phyloP scores from a whole-genome alignment of 2,888 invertebrate species.

The Calameuta pallipes region DNA sequence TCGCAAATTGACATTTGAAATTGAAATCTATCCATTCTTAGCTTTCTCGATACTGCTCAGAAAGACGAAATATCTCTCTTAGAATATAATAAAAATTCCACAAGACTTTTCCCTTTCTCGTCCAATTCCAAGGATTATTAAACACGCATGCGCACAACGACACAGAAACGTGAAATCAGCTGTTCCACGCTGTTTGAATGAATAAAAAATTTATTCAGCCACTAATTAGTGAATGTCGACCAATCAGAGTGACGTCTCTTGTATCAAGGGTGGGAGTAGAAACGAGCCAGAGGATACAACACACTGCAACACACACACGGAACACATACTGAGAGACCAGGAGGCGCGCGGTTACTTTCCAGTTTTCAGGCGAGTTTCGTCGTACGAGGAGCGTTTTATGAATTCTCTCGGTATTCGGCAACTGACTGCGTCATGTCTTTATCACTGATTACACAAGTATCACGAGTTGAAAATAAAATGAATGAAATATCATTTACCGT shows the following conservation, averaged over 20 bases:
- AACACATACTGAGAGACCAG: conserved; percentile 24
- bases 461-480: not conserved
- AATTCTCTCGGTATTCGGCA: not conserved
- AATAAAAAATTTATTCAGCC: conserved; percentile 28
- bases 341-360: conserved; percentile 50
- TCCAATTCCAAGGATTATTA: not conserved
- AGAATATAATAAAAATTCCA: not conserved
- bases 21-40: not conserved
- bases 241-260: not conserved
- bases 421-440: not conserved
- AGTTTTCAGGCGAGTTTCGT: conserved; percentile 53
- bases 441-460: not conserved
- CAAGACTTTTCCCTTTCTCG: not conserved
- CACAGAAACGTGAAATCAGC: not conserved
- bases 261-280: conserved; percentile 20
- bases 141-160: not conserved
- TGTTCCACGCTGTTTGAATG: not conserved
- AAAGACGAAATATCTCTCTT: not conserved
- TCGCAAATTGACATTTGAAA: not conserved
- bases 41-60: not conserved
- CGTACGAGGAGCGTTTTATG: conserved; percentile 19
- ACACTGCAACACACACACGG: conserved; percentile 29
- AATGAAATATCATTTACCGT: not conserved
- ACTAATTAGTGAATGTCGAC: conserved; percentile 30
- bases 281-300: conserved; percentile 35